These are phyloP conservation scores for Calephelis nemesis DNA, from an alignment of 1,140 invertebrate genomes.

Conservation along the genomic window DNA sequence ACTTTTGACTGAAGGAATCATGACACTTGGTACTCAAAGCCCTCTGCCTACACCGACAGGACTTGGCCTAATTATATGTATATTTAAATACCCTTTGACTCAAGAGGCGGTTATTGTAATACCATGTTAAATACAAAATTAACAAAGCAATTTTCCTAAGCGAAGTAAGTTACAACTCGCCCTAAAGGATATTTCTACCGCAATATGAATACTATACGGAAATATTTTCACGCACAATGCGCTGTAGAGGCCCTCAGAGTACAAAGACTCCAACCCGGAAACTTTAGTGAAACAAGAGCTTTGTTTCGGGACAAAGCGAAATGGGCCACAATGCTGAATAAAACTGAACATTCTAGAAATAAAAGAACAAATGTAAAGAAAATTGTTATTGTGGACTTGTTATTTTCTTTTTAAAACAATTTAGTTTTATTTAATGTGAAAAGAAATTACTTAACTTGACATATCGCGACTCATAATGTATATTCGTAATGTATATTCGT, in stretches of 20 bases:
- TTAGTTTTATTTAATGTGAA: background rate
- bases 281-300: conserved; percentile 5
- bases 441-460: too few relatives aligned
- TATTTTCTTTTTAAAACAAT: conserved; percentile 3
- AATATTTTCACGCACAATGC: conserved; percentile 10
- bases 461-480: too few relatives aligned
- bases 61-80: too few relatives aligned
- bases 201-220: background rate
- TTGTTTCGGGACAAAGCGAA: conserved; percentile 4
- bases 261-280: conserved; percentile 7
- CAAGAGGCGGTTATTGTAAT: too few relatives aligned
- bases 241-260: background rate
- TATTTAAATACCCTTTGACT: too few relatives aligned
- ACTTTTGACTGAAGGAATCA: too few relatives aligned
- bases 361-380: background rate
- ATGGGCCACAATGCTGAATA: conserved; percentile 2
- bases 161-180: background rate
- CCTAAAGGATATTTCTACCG: background rate
- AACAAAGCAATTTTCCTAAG: background rate
- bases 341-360: conserved; percentile 14
- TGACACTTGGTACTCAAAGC: too few relatives aligned
- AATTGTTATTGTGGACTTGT: background rate
- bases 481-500: background rate
- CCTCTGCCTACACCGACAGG: background rate
- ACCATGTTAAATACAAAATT: background rate